Evolutionary conservation across 2,888 invertebrate genomes (phyloP).

Genomic region (Macrophya annulata): DNA sequence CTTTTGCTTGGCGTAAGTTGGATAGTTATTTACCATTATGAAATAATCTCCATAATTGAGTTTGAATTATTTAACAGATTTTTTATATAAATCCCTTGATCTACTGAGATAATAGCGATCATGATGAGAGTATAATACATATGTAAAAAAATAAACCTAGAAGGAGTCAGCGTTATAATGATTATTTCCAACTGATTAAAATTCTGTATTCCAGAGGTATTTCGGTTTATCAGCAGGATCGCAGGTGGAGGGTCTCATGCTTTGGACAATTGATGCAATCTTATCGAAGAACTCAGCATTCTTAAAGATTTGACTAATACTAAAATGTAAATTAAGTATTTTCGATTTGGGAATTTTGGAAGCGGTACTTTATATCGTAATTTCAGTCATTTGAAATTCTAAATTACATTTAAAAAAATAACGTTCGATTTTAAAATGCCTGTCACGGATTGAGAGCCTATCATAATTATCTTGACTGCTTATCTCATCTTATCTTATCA

Average conservation of each 20-base stretch:
- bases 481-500: constrained; percentile 21
- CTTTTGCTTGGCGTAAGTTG: constrained; percentile 5
- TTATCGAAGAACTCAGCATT: background rate
- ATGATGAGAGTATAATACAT: background rate
- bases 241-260: background rate
- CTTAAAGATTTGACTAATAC: background rate
- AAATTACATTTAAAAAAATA: background rate
- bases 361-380: background rate
- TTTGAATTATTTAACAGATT: background rate
- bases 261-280: background rate
- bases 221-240: background rate
- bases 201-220: background rate
- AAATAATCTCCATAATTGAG: background rate
- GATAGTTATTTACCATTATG: background rate
- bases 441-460: background rate
- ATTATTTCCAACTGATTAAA: background rate
- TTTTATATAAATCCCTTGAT: background rate
- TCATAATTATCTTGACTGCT: background rate
- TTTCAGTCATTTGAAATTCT: background rate
- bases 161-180: background rate
- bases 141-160: background rate
- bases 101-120: background rate
- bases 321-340: background rate
- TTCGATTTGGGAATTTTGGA: background rate
- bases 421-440: background rate